A percentile compares a stretch with the other conserved stretches of the same genome.
Evolutionary conservation across 2,888 invertebrate species (phyloP).

Genomic region (Nephrotoma guestfalica): DNA sequence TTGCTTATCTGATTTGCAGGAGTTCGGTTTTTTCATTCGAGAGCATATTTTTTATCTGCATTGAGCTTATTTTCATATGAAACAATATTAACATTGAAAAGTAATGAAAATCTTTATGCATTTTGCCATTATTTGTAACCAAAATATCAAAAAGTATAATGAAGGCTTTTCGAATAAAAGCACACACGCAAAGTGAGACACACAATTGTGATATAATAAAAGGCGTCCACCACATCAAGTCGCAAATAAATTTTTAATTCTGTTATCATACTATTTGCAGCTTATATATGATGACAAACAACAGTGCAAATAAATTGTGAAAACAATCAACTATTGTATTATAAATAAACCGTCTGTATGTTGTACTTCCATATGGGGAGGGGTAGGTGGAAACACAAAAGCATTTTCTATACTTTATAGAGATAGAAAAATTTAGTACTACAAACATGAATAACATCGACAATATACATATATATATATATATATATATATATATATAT

Average conservation of each 20-base stretch:
- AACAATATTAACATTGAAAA: too few relatives aligned
- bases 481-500: background rate
- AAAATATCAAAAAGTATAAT: too few relatives aligned
- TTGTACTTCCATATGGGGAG: background rate
- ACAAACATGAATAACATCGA: background rate
- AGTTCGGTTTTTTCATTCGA: too few relatives aligned
- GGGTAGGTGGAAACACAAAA: background rate
- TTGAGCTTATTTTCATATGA: too few relatives aligned
- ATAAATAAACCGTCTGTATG: background rate
- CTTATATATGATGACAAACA: background rate
- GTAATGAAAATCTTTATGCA: too few relatives aligned
- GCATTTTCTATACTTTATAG: background rate
- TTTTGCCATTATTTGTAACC: too few relatives aligned
- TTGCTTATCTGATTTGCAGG: too few relatives aligned
- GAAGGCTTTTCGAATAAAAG: background rate
- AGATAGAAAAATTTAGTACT: background rate
- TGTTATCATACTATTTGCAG: background rate
- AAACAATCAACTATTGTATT: background rate
- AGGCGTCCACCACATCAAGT: background rate
- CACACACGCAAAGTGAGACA: background rate
- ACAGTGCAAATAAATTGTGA: background rate
- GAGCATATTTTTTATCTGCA: too few relatives aligned
- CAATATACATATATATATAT: background rate
- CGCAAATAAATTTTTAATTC: background rate
- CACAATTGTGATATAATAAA: background rate